Percentiles rank a stretch among this genome's conserved stretches.
These are phyloP conservation scores for Camelus bactrianus DNA, from an alignment of 2,113 vertebrate species.

Conservation along the genomic window DNA sequence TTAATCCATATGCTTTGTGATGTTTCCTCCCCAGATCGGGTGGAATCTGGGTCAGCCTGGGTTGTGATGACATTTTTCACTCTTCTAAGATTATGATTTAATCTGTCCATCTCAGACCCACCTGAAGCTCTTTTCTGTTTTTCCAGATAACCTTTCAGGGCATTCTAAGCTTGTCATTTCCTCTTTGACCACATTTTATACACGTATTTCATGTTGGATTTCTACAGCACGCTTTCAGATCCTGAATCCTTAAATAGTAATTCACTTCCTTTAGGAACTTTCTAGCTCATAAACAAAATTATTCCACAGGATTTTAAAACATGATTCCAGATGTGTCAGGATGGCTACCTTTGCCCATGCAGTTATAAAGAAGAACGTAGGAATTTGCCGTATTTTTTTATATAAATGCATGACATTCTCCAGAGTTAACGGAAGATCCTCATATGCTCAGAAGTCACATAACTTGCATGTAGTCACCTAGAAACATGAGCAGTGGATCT, in stretches of 20 bases:
- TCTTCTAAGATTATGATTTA: slow-evolving; percentile 62
- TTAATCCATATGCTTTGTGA: slow-evolving; percentile 54
- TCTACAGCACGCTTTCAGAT: slow-evolving; percentile 6
- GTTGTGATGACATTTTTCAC: slow-evolving; percentile 53
- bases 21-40: slow-evolving; percentile 25
- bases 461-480: not conserved
- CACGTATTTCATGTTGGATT: not conserved
- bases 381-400: not conserved
- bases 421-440: not conserved
- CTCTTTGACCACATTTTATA: slow-evolving; percentile 25
- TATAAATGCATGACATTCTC: not conserved
- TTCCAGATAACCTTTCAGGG: slow-evolving; percentile 50
- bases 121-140: slow-evolving; percentile 36
- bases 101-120: slow-evolving; percentile 60
- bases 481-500: not conserved
- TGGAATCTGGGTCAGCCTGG: slow-evolving; percentile 35
- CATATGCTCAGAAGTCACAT: not conserved
- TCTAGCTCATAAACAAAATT: slow-evolving; percentile 27
- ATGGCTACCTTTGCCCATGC: not conserved
- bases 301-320: not conserved
- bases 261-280: not conserved
- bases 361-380: not conserved
- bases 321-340: not conserved
- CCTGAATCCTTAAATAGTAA: not conserved
- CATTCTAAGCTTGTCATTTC: slow-evolving; percentile 7